Percentiles rank a stretch among this genome's conserved stretches.
Conservation (phyloP, 2,113 vertebrate species). For the Pseudonaja textilis region DNA sequence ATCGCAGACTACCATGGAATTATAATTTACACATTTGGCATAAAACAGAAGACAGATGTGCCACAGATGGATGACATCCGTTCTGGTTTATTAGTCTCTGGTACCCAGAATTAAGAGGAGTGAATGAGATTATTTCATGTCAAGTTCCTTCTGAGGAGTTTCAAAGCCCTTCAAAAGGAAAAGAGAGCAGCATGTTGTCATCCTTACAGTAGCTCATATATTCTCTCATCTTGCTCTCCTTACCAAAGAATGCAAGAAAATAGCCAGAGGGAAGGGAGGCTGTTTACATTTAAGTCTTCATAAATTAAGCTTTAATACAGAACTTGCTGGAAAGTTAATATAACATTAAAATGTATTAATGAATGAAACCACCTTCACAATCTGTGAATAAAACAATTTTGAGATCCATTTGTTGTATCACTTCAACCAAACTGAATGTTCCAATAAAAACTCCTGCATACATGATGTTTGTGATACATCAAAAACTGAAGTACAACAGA, state of each 20-base stretch:
- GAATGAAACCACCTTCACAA: neutral
- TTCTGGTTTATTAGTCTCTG: neutral
- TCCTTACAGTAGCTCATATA: neutral
- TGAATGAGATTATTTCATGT: neutral
- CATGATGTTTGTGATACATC: neutral
- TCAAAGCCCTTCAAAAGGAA: neutral
- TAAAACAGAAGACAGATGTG: neutral
- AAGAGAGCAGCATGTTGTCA: neutral
- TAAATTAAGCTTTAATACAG: neutral
- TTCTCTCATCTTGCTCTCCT: neutral
- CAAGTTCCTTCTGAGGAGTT: neutral
- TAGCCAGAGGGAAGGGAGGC: neutral
- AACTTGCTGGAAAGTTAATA: neutral
- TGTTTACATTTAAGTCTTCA: neutral
- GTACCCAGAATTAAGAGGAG: neutral
- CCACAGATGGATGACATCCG: neutral
- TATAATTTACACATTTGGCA: neutral
- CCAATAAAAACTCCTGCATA: neutral
- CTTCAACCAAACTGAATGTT: neutral
- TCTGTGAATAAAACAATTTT: neutral
- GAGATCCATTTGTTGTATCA: neutral
- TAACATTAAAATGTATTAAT: neutral
- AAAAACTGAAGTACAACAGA: neutral
- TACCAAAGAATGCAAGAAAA: constrained; percentile 1
- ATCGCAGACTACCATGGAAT: neutral